phyloP scores from a whole-genome alignment of 2,888 invertebrate species.

The Lycia hirtaria region DNA sequence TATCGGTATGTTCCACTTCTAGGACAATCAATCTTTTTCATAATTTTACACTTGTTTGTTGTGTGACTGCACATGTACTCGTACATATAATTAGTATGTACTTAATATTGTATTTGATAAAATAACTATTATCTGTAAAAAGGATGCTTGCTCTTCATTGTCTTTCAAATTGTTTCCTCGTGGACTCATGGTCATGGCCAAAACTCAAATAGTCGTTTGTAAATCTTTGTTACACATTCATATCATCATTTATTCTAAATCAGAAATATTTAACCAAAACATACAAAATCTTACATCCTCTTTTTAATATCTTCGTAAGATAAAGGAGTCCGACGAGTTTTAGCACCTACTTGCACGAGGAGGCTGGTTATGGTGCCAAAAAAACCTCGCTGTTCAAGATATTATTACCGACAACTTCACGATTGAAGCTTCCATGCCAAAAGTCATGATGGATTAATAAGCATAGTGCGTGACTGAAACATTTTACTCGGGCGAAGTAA shows the following conservation, averaged over 20 bases:
- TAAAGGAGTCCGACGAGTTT: constrained; percentile 30
- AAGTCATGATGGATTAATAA: constrained; percentile 31
- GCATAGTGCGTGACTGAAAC: constrained; percentile 32
- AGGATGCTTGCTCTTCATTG: constrained; percentile 15
- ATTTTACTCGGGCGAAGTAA: constrained; percentile 20
- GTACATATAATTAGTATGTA: too few relatives aligned
- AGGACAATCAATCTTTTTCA: too few relatives aligned
- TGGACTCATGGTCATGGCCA: constrained; percentile 23
- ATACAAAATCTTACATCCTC: not conserved
- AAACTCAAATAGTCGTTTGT: constrained; percentile 1
- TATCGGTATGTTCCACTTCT: too few relatives aligned
- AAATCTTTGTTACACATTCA: not conserved
- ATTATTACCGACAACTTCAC: constrained; percentile 34
- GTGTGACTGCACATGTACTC: too few relatives aligned
- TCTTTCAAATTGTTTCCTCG: constrained; percentile 8
- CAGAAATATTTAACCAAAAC: not conserved
- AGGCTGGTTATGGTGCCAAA: constrained; percentile 33
- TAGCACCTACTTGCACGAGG: constrained; percentile 23
- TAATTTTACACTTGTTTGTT: too few relatives aligned
- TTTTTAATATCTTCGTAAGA: constrained; percentile 8
- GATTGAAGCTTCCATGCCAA: constrained; percentile 21
- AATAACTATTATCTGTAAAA: not conserved
- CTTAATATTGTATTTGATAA: not conserved
- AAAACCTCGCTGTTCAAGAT: constrained; percentile 40
- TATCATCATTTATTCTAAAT: not conserved